These are phyloP conservation scores for Macrophya alboannulata DNA, from an alignment of 2,888 invertebrate genomes.

Conservation along the genomic window DNA sequence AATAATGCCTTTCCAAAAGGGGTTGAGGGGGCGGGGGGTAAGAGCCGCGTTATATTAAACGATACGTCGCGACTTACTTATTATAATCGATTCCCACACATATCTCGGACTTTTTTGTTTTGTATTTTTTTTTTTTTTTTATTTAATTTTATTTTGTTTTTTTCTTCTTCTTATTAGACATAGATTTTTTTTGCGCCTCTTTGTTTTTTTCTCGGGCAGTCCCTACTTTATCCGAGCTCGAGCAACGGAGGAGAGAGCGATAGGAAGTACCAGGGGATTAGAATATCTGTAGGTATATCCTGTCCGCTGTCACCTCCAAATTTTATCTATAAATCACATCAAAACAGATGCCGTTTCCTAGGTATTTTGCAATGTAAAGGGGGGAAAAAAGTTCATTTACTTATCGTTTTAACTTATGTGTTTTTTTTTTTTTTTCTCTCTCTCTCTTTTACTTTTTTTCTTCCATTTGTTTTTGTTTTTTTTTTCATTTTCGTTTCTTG, in stretches of 20 bases:
- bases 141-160: background rate
- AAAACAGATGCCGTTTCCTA: conserved; percentile 75
- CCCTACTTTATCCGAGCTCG: conserved; percentile 65
- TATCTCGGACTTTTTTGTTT: background rate
- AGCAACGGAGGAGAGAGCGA: conserved; percentile 66
- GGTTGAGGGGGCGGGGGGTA: conserved; percentile 63
- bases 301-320: conserved; percentile 70
- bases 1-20: conserved; percentile 64
- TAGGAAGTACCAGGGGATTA: conserved; percentile 47
- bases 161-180: background rate
- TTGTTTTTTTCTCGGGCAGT: conserved; percentile 57
- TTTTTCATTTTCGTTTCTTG: conserved; percentile 63
- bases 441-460: conserved; percentile 52
- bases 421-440: conserved; percentile 61
- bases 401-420: conserved; percentile 40
- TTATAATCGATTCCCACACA: background rate
- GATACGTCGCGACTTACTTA: background rate
- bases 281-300: conserved; percentile 25
- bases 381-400: conserved; percentile 60
- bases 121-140: background rate
- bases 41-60: conserved; percentile 33
- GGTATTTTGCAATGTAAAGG: conserved; percentile 70
- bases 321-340: conserved; percentile 77
- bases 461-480: conserved; percentile 38
- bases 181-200: background rate